Evolutionary conservation across 2,797 vertebrate species (phyloP), one percentile per base, ranked within the genome.

Genomic region (Macropodus opercularis): DNA sequence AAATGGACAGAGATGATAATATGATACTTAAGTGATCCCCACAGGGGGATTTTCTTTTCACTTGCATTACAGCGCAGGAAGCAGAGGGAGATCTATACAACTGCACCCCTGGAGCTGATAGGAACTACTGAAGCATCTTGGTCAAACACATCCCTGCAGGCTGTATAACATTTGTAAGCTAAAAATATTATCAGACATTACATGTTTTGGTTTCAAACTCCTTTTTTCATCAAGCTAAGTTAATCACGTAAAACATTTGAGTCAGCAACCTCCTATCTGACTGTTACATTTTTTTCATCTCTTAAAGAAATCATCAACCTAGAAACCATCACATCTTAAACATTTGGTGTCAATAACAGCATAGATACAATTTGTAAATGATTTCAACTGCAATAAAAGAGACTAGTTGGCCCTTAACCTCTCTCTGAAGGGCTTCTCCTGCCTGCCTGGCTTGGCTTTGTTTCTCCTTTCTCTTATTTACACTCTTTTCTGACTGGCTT

Each of bases 1-100:
- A 81, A 85, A 87, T 80, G 69, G 80, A 88, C 74, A 87, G 77
- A 88, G 85, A 85, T 84, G 87, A 89, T 87, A 87, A 87, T 81
- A 85, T 75, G 83, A 88, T 88, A 89, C 85, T 89, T 86, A 87
- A 82, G 65, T 55, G 85, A 86, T 80, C 85, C 85, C 84, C 74
- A 77, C 62, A 72, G 83, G 81, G 78, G 82, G 85, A 80, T 78
- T 87, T 86, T 89, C 86, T 85, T 86, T 89, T 90, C 79, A 85
- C 77, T 83, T 70, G 81, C 77, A 79, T 55, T 58, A 8, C 50
- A 55, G 75, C 66, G 76, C 69, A 57, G 77, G 69, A 72, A 81
- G 81, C 79, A 76, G 70, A 66, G 82, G 63, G 72, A 63, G 79
- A 85, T 76, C 77, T 70, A 70, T 80, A 86, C 70, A 81, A 79